Base-by-base conservation (phyloP, 2,797 vertebrate species). In the Lycodopsis pacificus region DNA sequence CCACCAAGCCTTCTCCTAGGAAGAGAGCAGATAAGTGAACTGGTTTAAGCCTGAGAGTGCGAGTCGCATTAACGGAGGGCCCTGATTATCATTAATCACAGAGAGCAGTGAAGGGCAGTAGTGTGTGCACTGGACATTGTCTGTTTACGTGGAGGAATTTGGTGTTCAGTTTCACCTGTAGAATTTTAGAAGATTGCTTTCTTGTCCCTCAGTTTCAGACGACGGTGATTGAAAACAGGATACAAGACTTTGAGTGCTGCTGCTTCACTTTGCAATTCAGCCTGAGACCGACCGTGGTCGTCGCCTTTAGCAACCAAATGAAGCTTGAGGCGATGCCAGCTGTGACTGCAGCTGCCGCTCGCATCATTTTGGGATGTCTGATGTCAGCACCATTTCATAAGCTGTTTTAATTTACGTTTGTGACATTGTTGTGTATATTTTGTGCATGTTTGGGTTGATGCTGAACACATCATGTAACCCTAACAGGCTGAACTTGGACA, bases 61-160 rank as follows among this genome's bases (percentile, higher is more conserved):
- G 66, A 44, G 42, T 40, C 64, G 65, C 53, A 76, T 49, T 57
- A 66, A 79, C 67, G 64, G 36, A 79, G 53, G n/a, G 15, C 17
- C 44, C 42, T 79, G 48, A 65, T 73, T 78, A 70, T 59, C 66
- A 84, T 80, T 73, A 82, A 83, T 86, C 57, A 79, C 13, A 42
- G 72, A 65, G 57, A 57, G 40, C 12, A 20, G n/a, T 64, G 61
- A 27, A 19, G 64, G 34, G 32, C 34, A 57, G 17, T 53, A 7
- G 57, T 61, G 38, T 63, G 40, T 4, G 19, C 14, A 25, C 61
- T 49, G 63, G n/a, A 40, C 54, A 70, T 68, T 9, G 46, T 56
- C 20, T 68, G 74, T 62, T 77, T 73, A 67, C 20, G 19, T 30
- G 25, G 11, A 71, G 27, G 20, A 67, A 25, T 62, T 25, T 63